These are phyloP conservation scores for Brachypodius melanocephalos DNA, from an alignment of 2,113 vertebrate genomes.

Conservation along the genomic window DNA sequence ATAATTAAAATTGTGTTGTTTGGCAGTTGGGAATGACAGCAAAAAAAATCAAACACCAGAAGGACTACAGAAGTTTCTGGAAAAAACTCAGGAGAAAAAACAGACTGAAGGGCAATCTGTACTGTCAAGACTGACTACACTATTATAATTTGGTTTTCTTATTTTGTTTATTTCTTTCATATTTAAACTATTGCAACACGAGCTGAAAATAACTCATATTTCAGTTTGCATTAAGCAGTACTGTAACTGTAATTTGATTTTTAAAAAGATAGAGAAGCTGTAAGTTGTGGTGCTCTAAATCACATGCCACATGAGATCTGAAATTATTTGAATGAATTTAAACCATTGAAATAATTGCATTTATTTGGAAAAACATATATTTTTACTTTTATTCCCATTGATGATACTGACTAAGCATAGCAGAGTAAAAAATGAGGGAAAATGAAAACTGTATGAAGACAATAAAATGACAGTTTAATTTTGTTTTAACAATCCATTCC, in stretches of 20 bases:
- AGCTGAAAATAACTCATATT: background rate
- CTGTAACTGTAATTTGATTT: background rate
- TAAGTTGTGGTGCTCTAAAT: background rate
- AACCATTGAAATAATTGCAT: background rate
- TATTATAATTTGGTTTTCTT: background rate
- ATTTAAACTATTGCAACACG: background rate
- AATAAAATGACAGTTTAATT: background rate
- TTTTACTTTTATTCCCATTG: background rate
- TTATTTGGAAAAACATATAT: background rate
- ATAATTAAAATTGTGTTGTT: background rate
- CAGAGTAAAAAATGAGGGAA: background rate
- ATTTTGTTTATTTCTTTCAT: background rate
- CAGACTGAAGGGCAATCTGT: background rate
- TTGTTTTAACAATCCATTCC: background rate
- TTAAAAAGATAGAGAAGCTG: background rate
- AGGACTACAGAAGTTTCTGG: background rate
- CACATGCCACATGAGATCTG: background rate
- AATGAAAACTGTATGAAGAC: background rate
- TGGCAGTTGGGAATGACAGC: background rate
- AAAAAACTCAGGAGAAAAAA: background rate
- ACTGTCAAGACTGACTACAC: background rate
- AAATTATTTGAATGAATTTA: background rate
- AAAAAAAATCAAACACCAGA: background rate
- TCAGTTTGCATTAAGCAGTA: background rate
- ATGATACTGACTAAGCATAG: background rate